Base-by-base conservation (phyloP, 2,113 vertebrate genomes). In the Marmota flaviventris region DNA sequence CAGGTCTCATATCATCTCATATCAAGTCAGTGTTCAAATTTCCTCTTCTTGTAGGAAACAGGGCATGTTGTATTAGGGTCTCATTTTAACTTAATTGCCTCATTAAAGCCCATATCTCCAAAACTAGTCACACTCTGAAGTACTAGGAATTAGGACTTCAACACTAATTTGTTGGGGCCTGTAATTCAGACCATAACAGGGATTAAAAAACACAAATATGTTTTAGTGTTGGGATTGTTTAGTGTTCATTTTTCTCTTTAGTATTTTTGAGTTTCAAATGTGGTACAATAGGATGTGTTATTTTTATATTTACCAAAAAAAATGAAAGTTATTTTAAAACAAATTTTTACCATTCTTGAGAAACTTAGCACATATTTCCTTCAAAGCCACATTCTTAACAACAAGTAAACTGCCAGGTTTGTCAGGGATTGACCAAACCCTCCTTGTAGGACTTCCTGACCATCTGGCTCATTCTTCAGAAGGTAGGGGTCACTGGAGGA, bases 231-330 rank as follows among this genome's bases (percentile, higher is more conserved):
- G 7, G 32, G 13, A 45, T 20, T 2, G 22, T 7, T 7, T 0
- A 20, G 39, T 69, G 67, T 81, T 93, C 42, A 63, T 70, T 85
- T 96, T n/a, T 73, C 61, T 75, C 53, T 48, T 78, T 34, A 61
- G 76, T 39, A 82, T 94, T 85, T 69, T 67, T 83, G 61, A 86
- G 63, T 70, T 81, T 96, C 73, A 48, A 96, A 69, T 93, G 56
- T 37, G 65, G 29, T 69, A 78, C 34, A 93, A 45, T 91, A 72
- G 84, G 34, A 81, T 72, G 37, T 32, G 24, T 81, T 90, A 22
- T 39, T 95, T 96, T 91, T 85, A 94, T 83, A 93, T 85, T 93
- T 78, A 94, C 73, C 75, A 76, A 91, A 95, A 79, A 72, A 29
- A 93, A 91, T 32, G 76, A 91, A 42, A 5, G 13, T 39, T 94